phyloP scores from a whole-genome alignment of 1,140 invertebrate genomes.

The Doryteuthis pealeii region DNA sequence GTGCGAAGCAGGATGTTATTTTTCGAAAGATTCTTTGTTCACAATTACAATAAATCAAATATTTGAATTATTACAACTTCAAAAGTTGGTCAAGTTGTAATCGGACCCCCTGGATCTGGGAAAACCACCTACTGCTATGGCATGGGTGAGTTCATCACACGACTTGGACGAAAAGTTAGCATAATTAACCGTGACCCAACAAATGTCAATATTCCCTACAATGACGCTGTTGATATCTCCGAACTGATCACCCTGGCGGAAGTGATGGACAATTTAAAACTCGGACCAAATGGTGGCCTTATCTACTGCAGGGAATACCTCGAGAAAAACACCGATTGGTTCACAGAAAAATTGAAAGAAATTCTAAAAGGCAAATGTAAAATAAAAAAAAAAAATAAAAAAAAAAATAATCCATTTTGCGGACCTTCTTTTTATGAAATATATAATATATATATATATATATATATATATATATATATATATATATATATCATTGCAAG shows the following conservation, averaged over 20 bases:
- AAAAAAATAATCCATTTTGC: no score
- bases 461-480: no score
- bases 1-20: no score
- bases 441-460: no score
- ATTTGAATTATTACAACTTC: no score
- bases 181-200: constrained; percentile 95
- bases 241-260: constrained; percentile 86
- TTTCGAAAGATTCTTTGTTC: no score
- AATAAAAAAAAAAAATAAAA: no score
- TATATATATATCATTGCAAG: no score
- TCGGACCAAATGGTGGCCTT: constrained; percentile 95
- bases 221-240: constrained; percentile 78
- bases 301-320: constrained; percentile 96
- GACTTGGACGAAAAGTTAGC: constrained; percentile 72
- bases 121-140: constrained; percentile 96
- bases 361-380: constrained; percentile 41
- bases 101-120: constrained; percentile 95
- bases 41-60: no score
- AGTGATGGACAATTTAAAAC: constrained; percentile 80
- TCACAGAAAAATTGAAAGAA: constrained; percentile 63
- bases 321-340: constrained; percentile 88
- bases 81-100: constrained; percentile 87
- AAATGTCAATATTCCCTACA: constrained; percentile 86
- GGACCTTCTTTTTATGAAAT: no score
- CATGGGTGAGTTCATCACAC: constrained; percentile 72